Base-by-base conservation (phyloP, 92 coral and sea anemone genomes). In the Phenganax stokvisi region DNA sequence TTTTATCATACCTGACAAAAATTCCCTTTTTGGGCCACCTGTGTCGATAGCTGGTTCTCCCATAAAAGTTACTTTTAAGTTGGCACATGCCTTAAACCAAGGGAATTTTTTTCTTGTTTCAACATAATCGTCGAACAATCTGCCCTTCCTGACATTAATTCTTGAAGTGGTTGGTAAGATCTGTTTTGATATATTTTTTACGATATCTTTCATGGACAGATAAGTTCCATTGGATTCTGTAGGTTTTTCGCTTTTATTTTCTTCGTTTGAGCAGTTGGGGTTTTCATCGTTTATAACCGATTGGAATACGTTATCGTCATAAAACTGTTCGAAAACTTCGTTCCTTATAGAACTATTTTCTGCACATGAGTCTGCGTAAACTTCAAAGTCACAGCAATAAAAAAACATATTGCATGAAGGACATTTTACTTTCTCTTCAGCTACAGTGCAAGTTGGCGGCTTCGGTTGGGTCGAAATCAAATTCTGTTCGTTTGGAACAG, bases 21-120 rank as follows among this genome's bases (percentile, higher is more conserved):
- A 59, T 59, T 59, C 65, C 65, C 65, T 59, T 59, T 59, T 59
- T 59, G 65, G 65, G 16, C 65, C 65, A 59, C 65, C 65, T 59
- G 65, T 59, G 65, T 59, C 65, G 27, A 59, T 59, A 25, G 65
- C 65, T 59, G 65, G 65, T 59, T 59, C 65, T 59, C 65, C 65
- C 16, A 59, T 59, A 59, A 59, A 59, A 59, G 65, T 59, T 13
- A 59, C 65, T 59, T 59, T 59, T 13, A 59, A 13, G 16, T 59
- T 13, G 65, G 65, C 65, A 59, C 27, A 13, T 59, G 65, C 27
- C 65, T 59, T 59, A 59, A 59, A 59, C 65, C 65, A 59, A 25
- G 65, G 65, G 65, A 59, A 59, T 59, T 59, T 59, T 59, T 59
- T 59, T 59, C 65, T 59, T 59, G 65, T 59, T 59, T 59, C 65